Evolutionary conservation across 2,113 vertebrate genomes (phyloP).

Genomic region (Bubo blakistoni): DNA sequence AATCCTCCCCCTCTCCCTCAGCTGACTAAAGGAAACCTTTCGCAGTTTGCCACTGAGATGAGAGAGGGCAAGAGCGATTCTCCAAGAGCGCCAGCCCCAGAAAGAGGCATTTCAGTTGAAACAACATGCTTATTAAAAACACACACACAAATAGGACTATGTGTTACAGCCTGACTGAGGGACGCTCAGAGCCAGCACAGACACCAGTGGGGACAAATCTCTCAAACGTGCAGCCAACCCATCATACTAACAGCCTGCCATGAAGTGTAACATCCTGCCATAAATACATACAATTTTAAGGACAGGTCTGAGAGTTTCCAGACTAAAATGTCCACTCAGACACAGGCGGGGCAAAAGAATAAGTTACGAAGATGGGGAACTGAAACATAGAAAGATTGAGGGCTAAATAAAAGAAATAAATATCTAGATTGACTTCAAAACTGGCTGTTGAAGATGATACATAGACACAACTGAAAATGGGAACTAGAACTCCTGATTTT

Average conservation of each 20-base stretch:
- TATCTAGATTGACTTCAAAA: background rate
- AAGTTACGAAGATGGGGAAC: background rate
- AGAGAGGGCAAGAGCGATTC: background rate
- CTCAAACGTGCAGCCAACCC: background rate
- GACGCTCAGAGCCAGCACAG: background rate
- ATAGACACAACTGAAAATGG: background rate
- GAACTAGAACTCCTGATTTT: background rate
- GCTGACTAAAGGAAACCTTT: constrained; percentile 51
- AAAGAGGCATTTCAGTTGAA: background rate
- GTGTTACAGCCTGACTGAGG: background rate
- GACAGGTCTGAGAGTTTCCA: background rate
- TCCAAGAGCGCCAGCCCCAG: background rate
- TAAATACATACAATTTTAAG: background rate
- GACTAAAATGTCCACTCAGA: background rate
- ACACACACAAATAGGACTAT: background rate
- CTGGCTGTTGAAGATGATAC: background rate
- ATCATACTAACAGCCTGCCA: background rate
- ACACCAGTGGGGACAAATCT: background rate
- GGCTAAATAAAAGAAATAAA: background rate
- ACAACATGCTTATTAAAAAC: background rate
- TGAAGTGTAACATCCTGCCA: background rate
- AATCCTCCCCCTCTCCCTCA: constrained; percentile 39
- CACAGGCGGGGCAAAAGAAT: background rate
- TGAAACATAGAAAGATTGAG: background rate
- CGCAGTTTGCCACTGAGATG: background rate